Percentiles rank a stretch among this genome's conserved stretches.
phyloP scores from a whole-genome alignment of 2,797 vertebrate genomes.

The Chiroxiphia lanceolata region DNA sequence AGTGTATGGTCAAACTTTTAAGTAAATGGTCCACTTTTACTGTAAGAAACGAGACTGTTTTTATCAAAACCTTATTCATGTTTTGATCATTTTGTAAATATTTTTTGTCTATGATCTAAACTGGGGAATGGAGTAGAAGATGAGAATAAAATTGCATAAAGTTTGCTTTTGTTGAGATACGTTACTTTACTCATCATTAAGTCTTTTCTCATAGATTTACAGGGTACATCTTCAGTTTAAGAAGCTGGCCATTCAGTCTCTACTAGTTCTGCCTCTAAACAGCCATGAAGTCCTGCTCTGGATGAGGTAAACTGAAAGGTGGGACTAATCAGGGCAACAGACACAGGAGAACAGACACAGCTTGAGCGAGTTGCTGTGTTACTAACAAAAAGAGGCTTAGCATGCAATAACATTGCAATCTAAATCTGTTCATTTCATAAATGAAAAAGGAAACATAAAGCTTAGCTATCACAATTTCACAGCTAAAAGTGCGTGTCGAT shows the following conservation, averaged over 20 bases:
- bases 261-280: slow-evolving; percentile 31
- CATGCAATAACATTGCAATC: neutral
- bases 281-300: neutral
- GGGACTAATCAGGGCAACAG: neutral
- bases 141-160: neutral
- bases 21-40: neutral
- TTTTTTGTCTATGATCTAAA: neutral
- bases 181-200: neutral
- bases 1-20: neutral
- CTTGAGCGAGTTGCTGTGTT: neutral
- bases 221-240: neutral
- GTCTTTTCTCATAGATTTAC: neutral
- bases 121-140: neutral
- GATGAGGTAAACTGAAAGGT: neutral
- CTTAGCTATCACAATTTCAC: neutral
- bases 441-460: neutral
- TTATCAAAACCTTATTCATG: neutral
- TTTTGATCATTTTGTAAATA: neutral
- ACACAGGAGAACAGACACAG: neutral
- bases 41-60: neutral
- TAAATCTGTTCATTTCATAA: neutral
- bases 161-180: neutral
- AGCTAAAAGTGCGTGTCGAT: neutral
- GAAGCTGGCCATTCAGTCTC: neutral
- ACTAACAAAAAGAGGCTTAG: neutral